A percentile compares a stretch with the other conserved stretches of the same genome.
These are phyloP conservation scores for Aphelenchoides avenae DNA, from an alignment of 1,140 invertebrate genomes.

Conservation along the genomic window DNA sequence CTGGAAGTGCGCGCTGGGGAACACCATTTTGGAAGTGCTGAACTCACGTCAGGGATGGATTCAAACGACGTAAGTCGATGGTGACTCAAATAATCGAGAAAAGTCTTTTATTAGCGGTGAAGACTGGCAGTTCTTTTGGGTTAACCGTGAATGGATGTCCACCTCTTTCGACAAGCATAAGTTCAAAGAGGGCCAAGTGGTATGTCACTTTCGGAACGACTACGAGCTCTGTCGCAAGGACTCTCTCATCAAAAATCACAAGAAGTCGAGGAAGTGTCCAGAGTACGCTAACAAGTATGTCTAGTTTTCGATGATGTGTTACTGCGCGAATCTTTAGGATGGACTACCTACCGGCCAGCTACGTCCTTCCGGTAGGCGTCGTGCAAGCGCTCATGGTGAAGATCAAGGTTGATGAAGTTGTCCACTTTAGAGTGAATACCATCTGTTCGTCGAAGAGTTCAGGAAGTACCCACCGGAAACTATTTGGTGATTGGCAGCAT, in stretches of 20 bases:
- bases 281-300: constrained; percentile 48
- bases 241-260: constrained; percentile 63
- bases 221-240: constrained; percentile 64
- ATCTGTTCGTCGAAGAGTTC: constrained; percentile 65
- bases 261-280: constrained; percentile 59
- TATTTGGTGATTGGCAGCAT: constrained; percentile 38
- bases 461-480: constrained; percentile 61
- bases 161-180: constrained; percentile 62
- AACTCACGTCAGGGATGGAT: constrained; percentile 29
- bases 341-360: constrained; percentile 63
- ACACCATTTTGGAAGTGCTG: constrained; percentile 36
- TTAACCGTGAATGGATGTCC: constrained; percentile 63
- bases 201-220: constrained; percentile 64
- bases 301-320: constrained; percentile 12
- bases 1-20: constrained; percentile 34
- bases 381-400: constrained; percentile 16
- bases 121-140: constrained; percentile 65
- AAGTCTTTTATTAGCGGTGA: constrained; percentile 56
- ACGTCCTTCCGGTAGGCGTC: constrained; percentile 62
- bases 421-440: constrained; percentile 59
- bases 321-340: constrained; percentile 41
- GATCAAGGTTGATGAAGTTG: constrained; percentile 7
- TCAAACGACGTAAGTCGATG: constrained; percentile 17
- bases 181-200: constrained; percentile 62
- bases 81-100: background rate